These are phyloP conservation scores for Stichopus horrens DNA, from an alignment of 53 echinoderm and acorn worm species.

Conservation along the genomic window DNA sequence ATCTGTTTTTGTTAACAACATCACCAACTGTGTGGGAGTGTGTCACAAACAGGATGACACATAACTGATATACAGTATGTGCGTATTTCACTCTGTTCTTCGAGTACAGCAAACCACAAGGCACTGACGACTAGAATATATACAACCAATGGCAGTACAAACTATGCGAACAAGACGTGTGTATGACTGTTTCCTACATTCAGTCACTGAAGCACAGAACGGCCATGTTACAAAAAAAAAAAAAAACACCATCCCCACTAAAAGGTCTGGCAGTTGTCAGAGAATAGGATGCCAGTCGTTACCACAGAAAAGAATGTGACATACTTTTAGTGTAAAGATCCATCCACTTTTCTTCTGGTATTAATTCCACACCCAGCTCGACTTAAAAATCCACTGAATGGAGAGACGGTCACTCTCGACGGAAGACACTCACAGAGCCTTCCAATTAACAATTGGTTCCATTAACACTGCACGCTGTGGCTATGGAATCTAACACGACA, in stretches of 20 bases:
- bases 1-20: too few relatives aligned
- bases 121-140: too few relatives aligned
- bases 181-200: too few relatives aligned
- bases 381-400: constrained; percentile 9
- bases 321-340: neutral
- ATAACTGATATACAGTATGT: too few relatives aligned
- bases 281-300: neutral
- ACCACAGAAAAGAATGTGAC: neutral
- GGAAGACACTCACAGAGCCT: neutral
- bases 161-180: too few relatives aligned
- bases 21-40: too few relatives aligned
- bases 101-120: too few relatives aligned
- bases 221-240: too few relatives aligned
- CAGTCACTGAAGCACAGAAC: too few relatives aligned
- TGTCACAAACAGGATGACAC: too few relatives aligned
- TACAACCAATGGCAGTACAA: too few relatives aligned
- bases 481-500: neutral
- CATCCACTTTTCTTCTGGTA: neutral
- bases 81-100: too few relatives aligned
- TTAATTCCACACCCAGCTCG: constrained; percentile 21
- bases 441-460: neutral
- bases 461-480: neutral
- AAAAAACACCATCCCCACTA: neutral
- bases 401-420: neutral
- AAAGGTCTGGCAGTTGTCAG: neutral